Evolutionary conservation across 2,888 invertebrate species (phyloP).

Genomic region (Dorcus parallelipipedus): DNA sequence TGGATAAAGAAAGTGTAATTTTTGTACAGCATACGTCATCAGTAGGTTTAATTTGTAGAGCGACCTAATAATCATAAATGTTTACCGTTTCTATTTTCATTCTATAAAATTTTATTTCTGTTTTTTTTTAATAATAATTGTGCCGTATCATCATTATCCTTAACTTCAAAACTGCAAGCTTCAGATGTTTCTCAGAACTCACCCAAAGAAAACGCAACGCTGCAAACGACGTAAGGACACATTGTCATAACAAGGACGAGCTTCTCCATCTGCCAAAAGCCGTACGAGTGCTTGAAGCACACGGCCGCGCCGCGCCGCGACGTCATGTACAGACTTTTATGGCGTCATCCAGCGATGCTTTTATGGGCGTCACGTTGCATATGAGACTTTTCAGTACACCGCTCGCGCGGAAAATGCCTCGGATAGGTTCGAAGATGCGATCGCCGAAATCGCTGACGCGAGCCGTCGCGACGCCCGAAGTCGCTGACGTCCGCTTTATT

Average conservation of each 20-base stretch:
- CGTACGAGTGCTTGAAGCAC: slow-evolving; percentile 3
- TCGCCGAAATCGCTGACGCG: slow-evolving; percentile 24
- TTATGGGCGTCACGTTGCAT: slow-evolving; percentile 34
- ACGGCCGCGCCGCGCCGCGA: slow-evolving; percentile 3
- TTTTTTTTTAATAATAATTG: too few relatives aligned
- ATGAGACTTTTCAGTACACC: slow-evolving; percentile 32
- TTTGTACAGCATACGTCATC: too few relatives aligned
- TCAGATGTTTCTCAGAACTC: too few relatives aligned
- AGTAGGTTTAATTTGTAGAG: too few relatives aligned
- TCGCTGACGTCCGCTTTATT: slow-evolving; percentile 20
- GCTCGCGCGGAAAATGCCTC: slow-evolving; percentile 29
- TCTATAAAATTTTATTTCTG: too few relatives aligned
- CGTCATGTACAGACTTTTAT: slow-evolving; percentile 24
- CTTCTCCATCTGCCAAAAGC: slow-evolving; percentile 11
- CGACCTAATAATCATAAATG: too few relatives aligned
- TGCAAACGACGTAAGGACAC: background rate
- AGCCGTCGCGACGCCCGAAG: slow-evolving; percentile 13
- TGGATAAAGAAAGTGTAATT: too few relatives aligned
- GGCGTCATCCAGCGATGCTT: slow-evolving; percentile 21
- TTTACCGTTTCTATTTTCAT: too few relatives aligned
- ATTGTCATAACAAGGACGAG: background rate
- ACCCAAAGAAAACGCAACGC: too few relatives aligned
- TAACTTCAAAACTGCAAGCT: too few relatives aligned
- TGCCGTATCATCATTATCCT: too few relatives aligned
- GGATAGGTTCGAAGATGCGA: slow-evolving; percentile 11